Evolutionary conservation across 2,888 invertebrate species (phyloP), one percentile per base, ranked within the genome.

Genomic region (Acleris literana): DNA sequence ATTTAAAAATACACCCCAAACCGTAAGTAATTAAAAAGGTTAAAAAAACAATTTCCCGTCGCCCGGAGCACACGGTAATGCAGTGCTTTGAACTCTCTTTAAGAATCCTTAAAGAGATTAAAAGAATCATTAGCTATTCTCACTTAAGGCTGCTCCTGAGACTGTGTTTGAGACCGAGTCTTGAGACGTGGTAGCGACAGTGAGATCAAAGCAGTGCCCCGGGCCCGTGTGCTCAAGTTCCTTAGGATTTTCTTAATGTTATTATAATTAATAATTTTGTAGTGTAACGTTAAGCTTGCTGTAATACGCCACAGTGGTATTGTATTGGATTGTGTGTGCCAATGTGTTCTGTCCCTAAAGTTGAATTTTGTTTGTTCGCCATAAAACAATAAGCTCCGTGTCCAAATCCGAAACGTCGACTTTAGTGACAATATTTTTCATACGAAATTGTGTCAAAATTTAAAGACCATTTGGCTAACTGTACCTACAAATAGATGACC

Each of bases 101-200:
- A 80, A 82, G 87, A 86, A 90, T 90, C 85, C 81, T 84, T 87
- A 86, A 87, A 75, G 79, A 91, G 91, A 91, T 92, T 90, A 90
- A 86, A 86, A 85, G 83, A 87, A 86, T 88, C 87, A 91, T 92
- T 90, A 90, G 78, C 77, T 81, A 92, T 92, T 90, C 92, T 82
- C 83, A 89, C 85, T 88, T 79, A 57, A 66, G 67, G 75, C 66
- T 11, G 52, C 16, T 25, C 13, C 16, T 57, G 57, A 57, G 44
- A 57, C 25, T 11, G 49, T 17, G 72, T 71, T 71, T 68, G 69
- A 57, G 56, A 54, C 64, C 69, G 72, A 74, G 76, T 25, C 54
- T 52, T 63, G 51, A 49, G 48, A 56, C 39, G 58, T 53, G 84
- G 69, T 74, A 74, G 82, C 84, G 90, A 91, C 91, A 90, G 78